Percentiles rank a stretch among this genome's conserved stretches.
phyloP scores from a whole-genome alignment of 1,140 invertebrate species.

The Sarcophaga peregrina region DNA sequence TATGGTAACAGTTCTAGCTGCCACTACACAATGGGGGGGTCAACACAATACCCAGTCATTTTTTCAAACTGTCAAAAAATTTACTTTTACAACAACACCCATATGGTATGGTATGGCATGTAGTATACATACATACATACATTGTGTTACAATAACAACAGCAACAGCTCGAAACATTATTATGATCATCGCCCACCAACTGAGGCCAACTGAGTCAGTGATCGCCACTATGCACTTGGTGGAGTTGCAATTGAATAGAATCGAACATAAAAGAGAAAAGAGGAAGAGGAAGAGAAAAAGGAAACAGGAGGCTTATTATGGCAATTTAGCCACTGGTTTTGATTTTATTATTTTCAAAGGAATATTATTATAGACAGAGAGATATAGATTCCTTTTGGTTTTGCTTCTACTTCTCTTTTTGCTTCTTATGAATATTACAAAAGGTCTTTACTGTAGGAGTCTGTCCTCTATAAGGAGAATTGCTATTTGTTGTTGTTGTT shows the following conservation, averaged over 20 bases:
- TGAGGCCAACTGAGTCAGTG: conserved; percentile 29
- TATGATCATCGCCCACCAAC: conserved; percentile 45
- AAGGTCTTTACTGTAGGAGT: not conserved
- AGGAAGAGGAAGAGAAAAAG: not conserved
- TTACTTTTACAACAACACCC: conserved; percentile 48
- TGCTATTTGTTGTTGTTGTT: not conserved
- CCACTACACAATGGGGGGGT: conserved; percentile 38
- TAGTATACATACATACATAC: not conserved
- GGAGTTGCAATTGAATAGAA: too few relatives aligned
- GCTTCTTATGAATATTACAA: conserved; percentile 29
- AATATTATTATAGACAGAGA: not conserved
- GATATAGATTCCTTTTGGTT: conserved; percentile 1
- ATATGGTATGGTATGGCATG: conserved; percentile 24
- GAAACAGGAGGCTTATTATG: conserved; percentile 62
- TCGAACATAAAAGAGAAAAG: not conserved
- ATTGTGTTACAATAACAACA: conserved; percentile 35
- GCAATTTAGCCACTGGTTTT: conserved; percentile 67
- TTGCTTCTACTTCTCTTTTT: too few relatives aligned
- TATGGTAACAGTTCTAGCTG: conserved; percentile 13
- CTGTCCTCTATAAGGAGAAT: not conserved
- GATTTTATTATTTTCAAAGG: conserved; percentile 54
- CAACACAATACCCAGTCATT: conserved; percentile 64
- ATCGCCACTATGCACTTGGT: not conserved
- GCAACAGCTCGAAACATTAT: conserved; percentile 45
- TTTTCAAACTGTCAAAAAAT: conserved; percentile 66